Conservation (phyloP, 2,113 vertebrate genomes). For the Peromyscus polionotus region DNA sequence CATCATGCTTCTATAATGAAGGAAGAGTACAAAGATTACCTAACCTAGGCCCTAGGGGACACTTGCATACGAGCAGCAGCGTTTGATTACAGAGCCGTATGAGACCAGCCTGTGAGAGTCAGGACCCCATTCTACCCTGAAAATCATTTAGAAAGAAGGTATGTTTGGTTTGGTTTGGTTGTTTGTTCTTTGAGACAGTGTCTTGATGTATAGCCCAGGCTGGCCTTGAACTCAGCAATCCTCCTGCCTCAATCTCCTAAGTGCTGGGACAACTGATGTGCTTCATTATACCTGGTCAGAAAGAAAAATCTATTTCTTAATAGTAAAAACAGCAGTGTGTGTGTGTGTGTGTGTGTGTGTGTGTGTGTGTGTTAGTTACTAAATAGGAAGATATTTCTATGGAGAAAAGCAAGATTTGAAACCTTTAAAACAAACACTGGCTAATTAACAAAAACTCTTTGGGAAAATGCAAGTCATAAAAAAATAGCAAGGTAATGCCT, state of each 20-base stretch:
- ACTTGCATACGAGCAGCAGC: background rate
- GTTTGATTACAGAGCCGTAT: background rate
- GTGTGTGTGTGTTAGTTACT: background rate
- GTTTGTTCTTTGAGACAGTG: background rate
- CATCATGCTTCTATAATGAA: background rate
- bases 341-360: too few species aligned
- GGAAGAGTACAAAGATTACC: background rate
- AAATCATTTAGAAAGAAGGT: background rate
- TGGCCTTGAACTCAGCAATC: background rate
- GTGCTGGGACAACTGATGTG: background rate
- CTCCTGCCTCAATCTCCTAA: background rate
- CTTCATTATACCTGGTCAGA: background rate
- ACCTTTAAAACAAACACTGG: constrained; percentile 1
- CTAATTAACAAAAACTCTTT: constrained; percentile 34
- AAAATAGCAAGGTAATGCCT: background rate
- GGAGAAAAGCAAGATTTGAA: constrained; percentile 2
- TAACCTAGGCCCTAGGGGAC: background rate
- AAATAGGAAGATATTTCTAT: constrained; percentile 31
- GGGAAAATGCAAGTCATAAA: background rate
- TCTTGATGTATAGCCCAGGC: background rate
- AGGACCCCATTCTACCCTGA: background rate
- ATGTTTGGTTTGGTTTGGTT: background rate
- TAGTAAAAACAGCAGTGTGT: constrained; percentile 29
- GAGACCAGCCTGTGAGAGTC: background rate
- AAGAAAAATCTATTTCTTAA: constrained; percentile 13